Evolutionary conservation across 1,140 invertebrate genomes (phyloP), one percentile per base, ranked within the genome.

Genomic region (Nasonia giraulti): DNA sequence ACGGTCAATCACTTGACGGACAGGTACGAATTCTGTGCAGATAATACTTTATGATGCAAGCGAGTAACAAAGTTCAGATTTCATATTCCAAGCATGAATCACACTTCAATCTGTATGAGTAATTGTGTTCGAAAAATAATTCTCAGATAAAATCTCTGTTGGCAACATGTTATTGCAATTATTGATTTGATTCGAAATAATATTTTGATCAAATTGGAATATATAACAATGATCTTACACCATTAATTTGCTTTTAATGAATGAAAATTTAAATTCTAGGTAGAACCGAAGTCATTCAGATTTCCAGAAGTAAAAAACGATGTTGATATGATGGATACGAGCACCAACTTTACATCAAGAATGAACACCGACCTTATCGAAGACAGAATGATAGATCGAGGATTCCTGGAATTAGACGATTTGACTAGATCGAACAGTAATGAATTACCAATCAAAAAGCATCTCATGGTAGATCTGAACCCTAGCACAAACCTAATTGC

Each of bases 391-490:
- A 27, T 85, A 2, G 71, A 84, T 80, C 69, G 77, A 20, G 68
- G 74, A 66, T 80, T 27, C 0, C n/a, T 80, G 20, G 83, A 85
- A 27, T 1, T 74, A 4, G 85, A 87, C 3, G 88, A 88, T 86
- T 82, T 88, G 7, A 78, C 14, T 40, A 68, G 40, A 75, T 55
- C 50, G 33, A 71, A 40, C 5, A 83, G 76, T 50, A 75, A 82
- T 5, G 74, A 85, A 20, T 37, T 85, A 23, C 73, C 79, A 27
- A 80, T 81, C 14, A 86, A 69, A 50, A 89, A 82, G 83, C 85
- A 73, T 5, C 80, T 91, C 12, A 50, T 88, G 0, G 78, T 93
- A 7, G 91, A 93, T 7, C 23, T 92, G 0, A 89, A 87, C n/a
- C 68, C 85, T 0, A 87, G 87, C 0, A 89, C 88, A 1, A 90